These are phyloP conservation scores for Hyalella azteca DNA, from an alignment of 2,888 invertebrate species.

Conservation along the genomic window DNA sequence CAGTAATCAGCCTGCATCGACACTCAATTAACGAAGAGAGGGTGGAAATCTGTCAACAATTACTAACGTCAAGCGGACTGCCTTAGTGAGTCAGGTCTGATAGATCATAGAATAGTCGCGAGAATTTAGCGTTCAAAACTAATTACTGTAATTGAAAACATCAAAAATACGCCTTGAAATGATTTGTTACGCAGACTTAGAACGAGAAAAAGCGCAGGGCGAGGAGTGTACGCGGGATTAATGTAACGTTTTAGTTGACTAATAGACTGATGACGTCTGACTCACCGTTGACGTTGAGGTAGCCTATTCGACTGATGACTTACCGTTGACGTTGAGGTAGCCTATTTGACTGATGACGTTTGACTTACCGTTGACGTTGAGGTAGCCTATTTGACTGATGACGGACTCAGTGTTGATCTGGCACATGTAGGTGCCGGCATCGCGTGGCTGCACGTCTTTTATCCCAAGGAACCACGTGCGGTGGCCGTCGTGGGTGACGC, in stretches of 20 bases:
- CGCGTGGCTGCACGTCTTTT: constrained; percentile 87
- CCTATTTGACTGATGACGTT: constrained; percentile 91
- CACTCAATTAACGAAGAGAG: too few relatives aligned
- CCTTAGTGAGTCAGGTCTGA: too few relatives aligned
- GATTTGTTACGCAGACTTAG: too few relatives aligned
- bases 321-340: constrained; percentile 80
- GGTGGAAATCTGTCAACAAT: too few relatives aligned
- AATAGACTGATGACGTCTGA: background rate
- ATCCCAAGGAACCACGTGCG: constrained; percentile 93
- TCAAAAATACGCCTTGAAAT: too few relatives aligned
- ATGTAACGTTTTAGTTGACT: background rate
- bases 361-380: constrained; percentile 74
- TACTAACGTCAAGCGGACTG: too few relatives aligned
- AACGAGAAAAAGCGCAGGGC: background rate
- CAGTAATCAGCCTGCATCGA: too few relatives aligned
- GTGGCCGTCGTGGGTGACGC: constrained; percentile 90
- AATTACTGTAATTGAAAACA: too few relatives aligned
- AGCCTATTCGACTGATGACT: constrained; percentile 90
- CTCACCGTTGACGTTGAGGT: constrained; percentile 78
- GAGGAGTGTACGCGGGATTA: too few relatives aligned
- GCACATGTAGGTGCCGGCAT: constrained; percentile 86
- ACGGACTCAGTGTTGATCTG: constrained; percentile 71
- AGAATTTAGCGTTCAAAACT: too few relatives aligned
- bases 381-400: constrained; percentile 89
- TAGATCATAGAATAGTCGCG: too few relatives aligned